Conservation (phyloP, 2,113 vertebrate species). For the Amblyopsis rosae region DNA sequence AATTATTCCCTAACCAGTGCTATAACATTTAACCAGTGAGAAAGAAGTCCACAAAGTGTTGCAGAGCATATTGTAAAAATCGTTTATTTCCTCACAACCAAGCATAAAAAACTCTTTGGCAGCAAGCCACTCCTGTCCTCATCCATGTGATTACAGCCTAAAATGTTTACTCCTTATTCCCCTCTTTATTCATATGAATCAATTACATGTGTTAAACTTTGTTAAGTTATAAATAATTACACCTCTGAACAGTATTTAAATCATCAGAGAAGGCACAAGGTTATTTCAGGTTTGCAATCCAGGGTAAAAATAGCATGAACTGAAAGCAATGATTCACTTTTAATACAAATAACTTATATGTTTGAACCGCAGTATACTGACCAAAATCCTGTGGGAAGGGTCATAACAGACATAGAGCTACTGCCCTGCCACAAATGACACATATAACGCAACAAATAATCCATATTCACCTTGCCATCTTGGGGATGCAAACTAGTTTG, state of each 20-base stretch:
- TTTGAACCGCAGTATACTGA: constrained; percentile 20
- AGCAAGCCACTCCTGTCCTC: constrained; percentile 22
- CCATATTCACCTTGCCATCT: neutral
- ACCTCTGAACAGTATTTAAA: constrained; percentile 35
- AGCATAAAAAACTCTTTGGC: constrained; percentile 18
- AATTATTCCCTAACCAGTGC: constrained; percentile 22
- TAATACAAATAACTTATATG: constrained; percentile 23
- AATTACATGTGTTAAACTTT: constrained; percentile 41
- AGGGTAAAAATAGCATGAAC: constrained; percentile 11
- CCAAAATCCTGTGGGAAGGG: constrained; percentile 26
- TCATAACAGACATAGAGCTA: constrained; percentile 29
- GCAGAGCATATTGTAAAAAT: constrained; percentile 40
- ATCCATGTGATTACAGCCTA: constrained; percentile 63
- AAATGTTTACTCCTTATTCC: constrained; percentile 64
- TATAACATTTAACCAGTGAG: constrained; percentile 13
- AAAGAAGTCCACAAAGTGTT: constrained; percentile 39
- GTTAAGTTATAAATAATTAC: constrained; percentile 47
- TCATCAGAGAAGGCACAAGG: constrained; percentile 9
- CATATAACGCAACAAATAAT: neutral
- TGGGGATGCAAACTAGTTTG: constrained; percentile 1
- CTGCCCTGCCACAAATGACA: constrained; percentile 27
- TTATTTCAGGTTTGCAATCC: constrained; percentile 16
- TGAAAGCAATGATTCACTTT: constrained; percentile 23
- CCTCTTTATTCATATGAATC: constrained; percentile 58
- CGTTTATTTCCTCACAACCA: constrained; percentile 38